phyloP scores from a whole-genome alignment of 2,797 vertebrate genomes.

The Siniperca scherzeri region DNA sequence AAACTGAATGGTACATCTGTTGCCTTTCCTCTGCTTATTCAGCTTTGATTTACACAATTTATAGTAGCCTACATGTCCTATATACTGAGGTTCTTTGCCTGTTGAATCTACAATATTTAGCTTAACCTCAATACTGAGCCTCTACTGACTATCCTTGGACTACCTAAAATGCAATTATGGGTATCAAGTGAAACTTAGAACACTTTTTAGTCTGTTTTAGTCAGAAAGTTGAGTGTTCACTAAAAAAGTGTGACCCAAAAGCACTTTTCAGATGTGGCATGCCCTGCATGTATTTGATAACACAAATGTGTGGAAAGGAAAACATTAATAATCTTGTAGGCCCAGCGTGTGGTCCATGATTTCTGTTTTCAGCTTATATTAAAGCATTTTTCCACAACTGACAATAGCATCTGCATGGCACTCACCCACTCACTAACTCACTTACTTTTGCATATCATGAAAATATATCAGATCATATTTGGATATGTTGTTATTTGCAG shows the following conservation, averaged over 20 bases:
- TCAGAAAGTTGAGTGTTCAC: conserved; percentile 7
- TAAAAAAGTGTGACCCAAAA: not conserved
- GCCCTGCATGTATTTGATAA: not conserved
- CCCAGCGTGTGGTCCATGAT: not conserved
- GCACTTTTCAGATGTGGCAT: not conserved
- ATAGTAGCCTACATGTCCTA: not conserved
- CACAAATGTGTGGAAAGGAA: not conserved
- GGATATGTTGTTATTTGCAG: not conserved
- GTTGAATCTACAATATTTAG: not conserved
- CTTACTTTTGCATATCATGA: not conserved
- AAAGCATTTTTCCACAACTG: not conserved
- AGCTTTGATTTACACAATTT: not conserved
- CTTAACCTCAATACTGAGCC: not conserved
- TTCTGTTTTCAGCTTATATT: not conserved
- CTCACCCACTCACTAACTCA: not conserved
- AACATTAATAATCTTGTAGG: not conserved
- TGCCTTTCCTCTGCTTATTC: not conserved
- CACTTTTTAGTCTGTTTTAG: not conserved
- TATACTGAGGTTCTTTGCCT: not conserved
- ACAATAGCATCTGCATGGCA: not conserved
- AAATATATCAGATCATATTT: conserved; percentile 10
- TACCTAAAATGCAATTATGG: not conserved
- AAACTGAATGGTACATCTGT: not conserved
- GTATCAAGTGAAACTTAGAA: not conserved
- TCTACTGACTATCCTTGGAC: not conserved